Base-by-base conservation (phyloP, 2,888 invertebrate genomes). In the Spicauda simplicius region DNA sequence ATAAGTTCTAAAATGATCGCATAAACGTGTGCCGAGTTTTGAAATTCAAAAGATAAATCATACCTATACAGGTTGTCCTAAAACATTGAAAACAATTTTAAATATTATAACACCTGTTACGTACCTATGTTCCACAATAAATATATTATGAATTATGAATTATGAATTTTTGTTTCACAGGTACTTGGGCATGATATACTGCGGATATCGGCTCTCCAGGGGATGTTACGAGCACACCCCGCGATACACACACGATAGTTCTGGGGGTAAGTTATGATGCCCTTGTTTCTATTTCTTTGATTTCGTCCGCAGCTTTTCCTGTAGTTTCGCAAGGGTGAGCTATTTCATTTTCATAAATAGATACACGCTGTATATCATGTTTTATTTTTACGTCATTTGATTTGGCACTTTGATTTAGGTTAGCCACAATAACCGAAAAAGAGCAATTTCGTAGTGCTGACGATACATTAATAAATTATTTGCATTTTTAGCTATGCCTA, bases 201-300 rank as follows among this genome's bases (percentile, higher is more conserved):
- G 85, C 79, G 80, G 80, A 88, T 91, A 91, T 90, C 87, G 89
- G 75, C 86, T 77, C 91, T 82, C 90, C 66, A 54, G 89, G 87
- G 91, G 74, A 85, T 84, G 77, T 85, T 89, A 86, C 57, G 67
- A 68, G 45, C 33, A 25, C 55, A 50, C 25, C 48, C 30, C 18
- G 20, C 25, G 20, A n/a, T n/a, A n/a, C n/a, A n/a, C n/a, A n/a
- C n/a, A 53, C 41, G 48, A 55, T 63, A 63, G 55, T 48, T 63
- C 63, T 56, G 48, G 63, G 48, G 30, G 48, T 56, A 63, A 63
- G 63, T 63, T 63, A 63, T 56, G 63, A 63, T 19, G 19, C 37
- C 37, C 63, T 55, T 55, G 45, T 55, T 53, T 63, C 25, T 55
- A 48, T 63, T 63, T 33, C 55, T 63, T 63, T 48, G 63, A 63